Percentiles rank a stretch among this genome's conserved stretches.
Evolutionary conservation across 2,113 vertebrate species (phyloP).

Genomic region (Pseudonaja textilis): DNA sequence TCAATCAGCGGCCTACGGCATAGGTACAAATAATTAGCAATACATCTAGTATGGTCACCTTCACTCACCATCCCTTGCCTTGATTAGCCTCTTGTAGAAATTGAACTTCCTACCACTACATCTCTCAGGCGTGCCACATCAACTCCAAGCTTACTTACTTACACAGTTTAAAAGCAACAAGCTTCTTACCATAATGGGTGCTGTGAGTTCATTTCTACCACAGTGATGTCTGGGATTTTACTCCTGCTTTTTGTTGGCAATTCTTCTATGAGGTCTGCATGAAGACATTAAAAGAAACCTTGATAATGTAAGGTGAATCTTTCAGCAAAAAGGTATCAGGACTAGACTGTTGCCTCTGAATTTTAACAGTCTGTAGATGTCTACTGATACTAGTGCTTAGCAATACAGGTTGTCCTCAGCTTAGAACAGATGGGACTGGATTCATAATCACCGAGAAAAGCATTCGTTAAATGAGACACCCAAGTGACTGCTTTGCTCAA

Average conservation of each 20-base stretch:
- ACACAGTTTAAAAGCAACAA: neutral
- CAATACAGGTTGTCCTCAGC: neutral
- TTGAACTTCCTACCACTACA: neutral
- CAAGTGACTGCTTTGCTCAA: neutral
- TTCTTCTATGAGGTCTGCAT: constrained; percentile 61
- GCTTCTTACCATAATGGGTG: constrained; percentile 67
- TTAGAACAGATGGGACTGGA: neutral
- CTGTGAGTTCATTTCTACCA: constrained; percentile 58
- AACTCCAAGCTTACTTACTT: neutral
- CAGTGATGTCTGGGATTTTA: constrained; percentile 57
- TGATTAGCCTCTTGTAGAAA: neutral
- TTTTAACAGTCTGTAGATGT: neutral
- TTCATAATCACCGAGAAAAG: neutral
- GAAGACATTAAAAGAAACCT: neutral
- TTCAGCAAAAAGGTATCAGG: neutral
- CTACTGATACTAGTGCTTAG: neutral
- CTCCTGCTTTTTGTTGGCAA: constrained; percentile 56
- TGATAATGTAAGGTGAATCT: neutral
- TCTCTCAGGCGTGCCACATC: neutral
- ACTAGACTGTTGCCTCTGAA: neutral
- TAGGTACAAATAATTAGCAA: neutral
- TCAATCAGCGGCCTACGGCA: constrained; percentile 58
- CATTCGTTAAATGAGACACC: neutral
- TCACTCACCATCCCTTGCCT: neutral
- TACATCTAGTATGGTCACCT: neutral